These are phyloP conservation scores for Alfaro cultratus DNA, from an alignment of 2,797 vertebrate species.

Conservation along the genomic window DNA sequence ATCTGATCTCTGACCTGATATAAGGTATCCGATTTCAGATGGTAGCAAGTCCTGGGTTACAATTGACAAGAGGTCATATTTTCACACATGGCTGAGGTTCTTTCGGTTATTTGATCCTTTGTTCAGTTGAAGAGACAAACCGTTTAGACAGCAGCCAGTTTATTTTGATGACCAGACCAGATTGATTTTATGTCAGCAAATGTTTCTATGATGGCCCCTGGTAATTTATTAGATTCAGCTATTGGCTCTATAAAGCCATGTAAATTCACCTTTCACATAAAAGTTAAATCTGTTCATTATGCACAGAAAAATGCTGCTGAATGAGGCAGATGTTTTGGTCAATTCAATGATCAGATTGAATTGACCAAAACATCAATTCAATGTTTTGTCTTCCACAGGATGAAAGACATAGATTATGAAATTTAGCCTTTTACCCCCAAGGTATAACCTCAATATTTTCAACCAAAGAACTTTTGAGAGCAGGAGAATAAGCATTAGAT, in stretches of 20 bases:
- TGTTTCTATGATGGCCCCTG: neutral
- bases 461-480: neutral
- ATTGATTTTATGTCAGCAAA: neutral
- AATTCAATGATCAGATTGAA: neutral
- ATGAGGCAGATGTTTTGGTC: neutral
- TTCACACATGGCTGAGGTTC: neutral
- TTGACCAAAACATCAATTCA: no score
- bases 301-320: neutral
- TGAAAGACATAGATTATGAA: neutral
- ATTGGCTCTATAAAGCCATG: neutral
- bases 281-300: neutral
- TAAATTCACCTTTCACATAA: no score
- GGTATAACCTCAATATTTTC: no score
- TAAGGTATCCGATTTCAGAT: neutral
- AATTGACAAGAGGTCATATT: neutral
- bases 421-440: neutral
- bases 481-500: neutral
- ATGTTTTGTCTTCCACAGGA: no score
- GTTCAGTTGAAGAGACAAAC: neutral
- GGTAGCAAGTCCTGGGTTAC: neutral
- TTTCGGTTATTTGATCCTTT: neutral
- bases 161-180: neutral
- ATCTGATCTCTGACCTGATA: neutral
- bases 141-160: neutral
- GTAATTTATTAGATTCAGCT: neutral